phyloP scores from a whole-genome alignment of 2,797 vertebrate genomes.

The Sebastes kiyomatsui region DNA sequence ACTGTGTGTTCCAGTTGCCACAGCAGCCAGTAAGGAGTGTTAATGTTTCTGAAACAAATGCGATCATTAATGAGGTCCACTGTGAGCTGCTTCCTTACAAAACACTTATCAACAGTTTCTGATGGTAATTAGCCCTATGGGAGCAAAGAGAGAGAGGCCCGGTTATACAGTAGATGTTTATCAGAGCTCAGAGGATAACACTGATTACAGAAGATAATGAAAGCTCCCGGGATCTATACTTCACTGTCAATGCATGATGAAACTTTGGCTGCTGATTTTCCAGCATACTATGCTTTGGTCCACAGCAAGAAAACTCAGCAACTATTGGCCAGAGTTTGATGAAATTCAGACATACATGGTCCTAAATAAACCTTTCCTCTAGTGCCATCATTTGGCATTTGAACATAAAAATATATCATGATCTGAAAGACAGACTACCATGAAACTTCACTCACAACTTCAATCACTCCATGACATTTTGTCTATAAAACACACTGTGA shows the following conservation, averaged over 20 bases:
- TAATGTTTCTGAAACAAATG: constrained; percentile 18
- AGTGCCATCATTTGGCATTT: neutral
- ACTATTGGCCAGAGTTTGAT: neutral
- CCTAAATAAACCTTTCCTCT: neutral
- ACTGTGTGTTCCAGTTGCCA: neutral
- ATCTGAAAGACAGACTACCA: neutral
- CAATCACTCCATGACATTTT: neutral
- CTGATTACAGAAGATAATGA: neutral
- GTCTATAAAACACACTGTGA: neutral
- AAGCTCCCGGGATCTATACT: neutral
- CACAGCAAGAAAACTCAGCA: neutral
- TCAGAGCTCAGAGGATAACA: neutral
- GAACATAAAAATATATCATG: neutral
- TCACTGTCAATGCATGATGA: too few relatives aligned
- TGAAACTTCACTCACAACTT: neutral
- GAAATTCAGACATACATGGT: neutral
- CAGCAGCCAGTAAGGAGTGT: constrained; percentile 3
- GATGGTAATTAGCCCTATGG: constrained; percentile 71
- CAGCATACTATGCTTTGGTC: neutral
- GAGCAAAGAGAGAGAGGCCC: constrained; percentile 9
- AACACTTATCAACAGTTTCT: constrained; percentile 52
- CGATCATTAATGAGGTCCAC: constrained; percentile 42
- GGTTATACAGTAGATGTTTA: constrained; percentile 2
- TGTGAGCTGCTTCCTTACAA: constrained; percentile 19
- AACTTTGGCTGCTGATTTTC: neutral